Evolutionary conservation across 2,797 vertebrate species (phyloP).

Genomic region (Cygnus olor): DNA sequence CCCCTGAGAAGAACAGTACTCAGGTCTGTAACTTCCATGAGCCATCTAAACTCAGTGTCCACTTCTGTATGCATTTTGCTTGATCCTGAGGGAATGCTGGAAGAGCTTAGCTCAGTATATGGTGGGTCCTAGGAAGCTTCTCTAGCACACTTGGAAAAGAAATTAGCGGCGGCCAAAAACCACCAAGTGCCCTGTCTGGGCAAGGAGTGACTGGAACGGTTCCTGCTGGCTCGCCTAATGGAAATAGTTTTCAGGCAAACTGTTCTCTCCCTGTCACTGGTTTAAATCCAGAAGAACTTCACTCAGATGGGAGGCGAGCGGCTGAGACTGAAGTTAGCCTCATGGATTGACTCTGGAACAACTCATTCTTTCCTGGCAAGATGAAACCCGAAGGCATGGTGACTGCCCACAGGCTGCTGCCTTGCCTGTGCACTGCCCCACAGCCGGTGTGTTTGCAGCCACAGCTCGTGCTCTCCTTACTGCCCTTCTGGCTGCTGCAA

Average conservation of each 20-base stretch:
- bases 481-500: neutral
- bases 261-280: neutral
- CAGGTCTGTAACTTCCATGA: neutral
- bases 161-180: neutral
- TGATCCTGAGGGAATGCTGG: neutral
- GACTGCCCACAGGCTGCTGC: neutral
- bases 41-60: neutral
- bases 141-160: neutral
- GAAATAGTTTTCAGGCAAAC: neutral
- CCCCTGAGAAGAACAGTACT: neutral
- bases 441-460: neutral
- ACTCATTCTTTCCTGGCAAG: neutral
- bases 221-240: neutral
- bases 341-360: neutral
- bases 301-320: neutral
- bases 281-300: neutral
- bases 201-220: neutral
- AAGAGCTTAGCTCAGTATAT: neutral
- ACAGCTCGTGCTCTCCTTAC: neutral
- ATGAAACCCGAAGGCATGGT: rapidly evolving
- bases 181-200: neutral
- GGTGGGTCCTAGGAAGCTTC: neutral
- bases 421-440: neutral
- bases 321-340: neutral
- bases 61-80: neutral